Conservation (phyloP, 2,888 invertebrate species). For the Lasioglossum oenotherae region DNA sequence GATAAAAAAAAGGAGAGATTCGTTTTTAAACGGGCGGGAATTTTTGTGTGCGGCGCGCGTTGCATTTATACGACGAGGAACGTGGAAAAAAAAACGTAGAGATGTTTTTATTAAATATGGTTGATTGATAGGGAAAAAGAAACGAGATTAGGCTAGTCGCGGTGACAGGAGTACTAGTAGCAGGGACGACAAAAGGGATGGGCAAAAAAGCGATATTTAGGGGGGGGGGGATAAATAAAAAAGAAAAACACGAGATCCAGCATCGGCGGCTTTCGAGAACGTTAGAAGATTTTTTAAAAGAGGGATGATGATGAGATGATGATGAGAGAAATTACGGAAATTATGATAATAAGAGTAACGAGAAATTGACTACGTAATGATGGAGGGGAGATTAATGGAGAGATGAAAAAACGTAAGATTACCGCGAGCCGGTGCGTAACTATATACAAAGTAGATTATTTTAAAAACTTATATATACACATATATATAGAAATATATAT, state of each 20-base stretch:
- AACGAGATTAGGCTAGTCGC: conserved; percentile 77
- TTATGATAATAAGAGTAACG: conserved; percentile 13
- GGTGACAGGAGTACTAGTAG: conserved; percentile 65
- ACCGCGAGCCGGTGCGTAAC: conserved; percentile 75
- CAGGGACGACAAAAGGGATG: conserved; percentile 64
- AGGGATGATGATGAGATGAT: not conserved
- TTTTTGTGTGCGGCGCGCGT: not conserved
- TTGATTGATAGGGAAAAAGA: conserved; percentile 63
- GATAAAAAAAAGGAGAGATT: conserved; percentile 28
- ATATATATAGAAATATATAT: conserved; percentile 68
- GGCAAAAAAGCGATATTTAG: conserved; percentile 43
- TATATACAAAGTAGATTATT: conserved; percentile 76
- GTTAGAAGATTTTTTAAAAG: conserved; percentile 20
- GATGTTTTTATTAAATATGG: conserved; percentile 66
- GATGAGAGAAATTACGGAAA: conserved; percentile 1
- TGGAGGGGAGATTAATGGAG: conserved; percentile 52
- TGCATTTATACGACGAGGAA: conserved; percentile 23
- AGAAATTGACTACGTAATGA: conserved; percentile 25
- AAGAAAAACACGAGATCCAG: conserved; percentile 43
- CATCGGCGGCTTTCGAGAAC: conserved; percentile 71
- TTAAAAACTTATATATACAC: conserved; percentile 67
- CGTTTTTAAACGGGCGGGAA: conserved; percentile 7
- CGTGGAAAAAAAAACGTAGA: conserved; percentile 47
- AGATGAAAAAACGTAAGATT: conserved; percentile 32
- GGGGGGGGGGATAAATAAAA: conserved; percentile 11